Percentiles rank a stretch among this genome's conserved stretches.
phyloP scores from a whole-genome alignment of 2,797 vertebrate species.

The Decapterus maruadsi region DNA sequence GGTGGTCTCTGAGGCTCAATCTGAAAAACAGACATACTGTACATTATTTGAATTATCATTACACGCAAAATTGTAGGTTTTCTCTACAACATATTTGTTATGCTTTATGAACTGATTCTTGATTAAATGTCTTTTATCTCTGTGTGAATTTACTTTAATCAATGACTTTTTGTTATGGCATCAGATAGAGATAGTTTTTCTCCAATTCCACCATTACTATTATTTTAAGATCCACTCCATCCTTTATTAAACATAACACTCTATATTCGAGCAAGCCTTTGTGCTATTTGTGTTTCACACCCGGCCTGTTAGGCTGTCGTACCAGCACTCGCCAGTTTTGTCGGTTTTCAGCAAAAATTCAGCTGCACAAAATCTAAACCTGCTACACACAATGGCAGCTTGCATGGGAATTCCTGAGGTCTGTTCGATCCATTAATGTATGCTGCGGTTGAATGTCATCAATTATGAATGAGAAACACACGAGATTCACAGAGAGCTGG shows the following conservation, averaged over 20 bases:
- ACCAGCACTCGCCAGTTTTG: constrained; percentile 28
- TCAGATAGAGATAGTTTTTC: background rate
- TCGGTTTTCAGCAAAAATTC: constrained; percentile 40
- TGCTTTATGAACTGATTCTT: background rate
- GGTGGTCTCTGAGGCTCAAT: constrained; percentile 16
- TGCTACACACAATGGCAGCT: constrained; percentile 65
- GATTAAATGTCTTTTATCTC: background rate
- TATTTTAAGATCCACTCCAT: constrained; percentile 15
- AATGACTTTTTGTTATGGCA: background rate
- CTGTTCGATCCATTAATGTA: constrained; percentile 81
- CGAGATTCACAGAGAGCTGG: constrained; percentile 58
- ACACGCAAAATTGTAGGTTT: background rate
- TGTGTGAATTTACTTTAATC: background rate
- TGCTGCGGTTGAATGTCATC: constrained; percentile 83
- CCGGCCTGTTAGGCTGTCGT: constrained; percentile 25
- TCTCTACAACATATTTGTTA: constrained; percentile 9
- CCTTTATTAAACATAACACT: background rate
- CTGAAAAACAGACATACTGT: constrained; percentile 70
- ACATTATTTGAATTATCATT: constrained; percentile 21
- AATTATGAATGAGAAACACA: constrained; percentile 84
- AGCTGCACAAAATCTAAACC: constrained; percentile 52
- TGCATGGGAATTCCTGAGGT: constrained; percentile 83
- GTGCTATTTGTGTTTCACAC: constrained; percentile 25
- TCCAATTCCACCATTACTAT: background rate
- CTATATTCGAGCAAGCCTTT: constrained; percentile 16